phyloP scores from a whole-genome alignment of 2,113 vertebrate species.

The Pitta sordida region DNA sequence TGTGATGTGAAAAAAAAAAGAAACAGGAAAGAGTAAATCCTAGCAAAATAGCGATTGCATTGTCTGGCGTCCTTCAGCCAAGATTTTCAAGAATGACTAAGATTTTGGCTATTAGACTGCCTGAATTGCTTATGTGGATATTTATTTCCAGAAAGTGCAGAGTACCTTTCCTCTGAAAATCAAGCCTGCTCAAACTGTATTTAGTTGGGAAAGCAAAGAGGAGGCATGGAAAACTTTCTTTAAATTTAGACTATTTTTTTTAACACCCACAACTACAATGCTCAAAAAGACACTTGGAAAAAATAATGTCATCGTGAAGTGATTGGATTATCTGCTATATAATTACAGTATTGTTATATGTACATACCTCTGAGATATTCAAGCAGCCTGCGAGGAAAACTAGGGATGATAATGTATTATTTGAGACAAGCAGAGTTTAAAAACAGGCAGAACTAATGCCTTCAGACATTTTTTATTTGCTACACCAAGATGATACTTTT shows the following conservation, averaged over 20 bases:
- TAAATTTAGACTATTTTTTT: background rate
- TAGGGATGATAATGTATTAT: background rate
- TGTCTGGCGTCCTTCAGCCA: background rate
- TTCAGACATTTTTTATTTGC: background rate
- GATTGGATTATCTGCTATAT: background rate
- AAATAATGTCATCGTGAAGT: background rate
- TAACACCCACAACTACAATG: background rate
- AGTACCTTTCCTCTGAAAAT: background rate
- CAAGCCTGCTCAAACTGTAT: background rate
- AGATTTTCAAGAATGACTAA: constrained; percentile 12
- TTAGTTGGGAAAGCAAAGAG: background rate
- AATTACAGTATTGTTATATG: background rate
- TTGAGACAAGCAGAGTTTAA: background rate
- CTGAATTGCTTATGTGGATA: background rate
- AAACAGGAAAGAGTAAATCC: background rate
- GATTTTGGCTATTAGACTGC: background rate
- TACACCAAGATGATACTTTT: background rate
- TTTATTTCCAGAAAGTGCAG: background rate
- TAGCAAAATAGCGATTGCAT: background rate
- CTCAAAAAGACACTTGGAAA: background rate
- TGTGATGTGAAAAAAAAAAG: background rate
- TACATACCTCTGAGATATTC: background rate
- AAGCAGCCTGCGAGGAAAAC: background rate
- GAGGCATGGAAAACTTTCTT: background rate
- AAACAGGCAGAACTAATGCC: constrained; percentile 8